A percentile compares a stretch with the other conserved stretches of the same genome.
Conservation (phyloP, 2,113 vertebrate genomes). For the Chitala chitala region DNA sequence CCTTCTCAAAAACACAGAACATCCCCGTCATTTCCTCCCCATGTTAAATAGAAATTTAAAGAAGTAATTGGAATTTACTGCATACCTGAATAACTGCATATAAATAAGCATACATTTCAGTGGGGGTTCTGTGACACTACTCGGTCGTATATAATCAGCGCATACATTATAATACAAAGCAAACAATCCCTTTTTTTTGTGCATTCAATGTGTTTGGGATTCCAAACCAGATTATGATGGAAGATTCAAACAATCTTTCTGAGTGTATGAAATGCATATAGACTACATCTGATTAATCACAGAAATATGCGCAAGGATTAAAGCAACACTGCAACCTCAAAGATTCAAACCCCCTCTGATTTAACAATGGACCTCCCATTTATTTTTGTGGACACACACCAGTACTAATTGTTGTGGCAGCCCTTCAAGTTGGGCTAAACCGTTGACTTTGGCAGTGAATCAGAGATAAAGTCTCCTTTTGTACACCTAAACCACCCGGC, state of each 20-base stretch:
- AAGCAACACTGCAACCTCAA: constrained; percentile 41
- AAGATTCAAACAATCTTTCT: constrained; percentile 60
- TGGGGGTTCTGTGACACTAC: constrained; percentile 58
- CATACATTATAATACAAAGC: constrained; percentile 61
- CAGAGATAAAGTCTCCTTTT: constrained; percentile 52
- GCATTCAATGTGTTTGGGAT: constrained; percentile 49
- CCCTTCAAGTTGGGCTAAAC: constrained; percentile 25
- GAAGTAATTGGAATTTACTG: constrained; percentile 85
- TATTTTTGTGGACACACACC: constrained; percentile 11
- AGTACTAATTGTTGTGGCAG: constrained; percentile 11
- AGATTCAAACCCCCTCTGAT: constrained; percentile 48
- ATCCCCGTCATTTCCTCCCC: constrained; percentile 47
- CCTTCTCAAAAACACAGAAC: constrained; percentile 56
- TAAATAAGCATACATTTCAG: constrained; percentile 68
- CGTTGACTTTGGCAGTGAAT: constrained; percentile 56
- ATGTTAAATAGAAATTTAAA: constrained; percentile 81
- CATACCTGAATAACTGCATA: constrained; percentile 84
- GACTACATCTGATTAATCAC: constrained; percentile 62
- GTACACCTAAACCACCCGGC: constrained; percentile 53
- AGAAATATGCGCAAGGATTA: constrained; percentile 51
- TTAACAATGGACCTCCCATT: constrained; percentile 31
- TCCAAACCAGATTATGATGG: constrained; percentile 57
- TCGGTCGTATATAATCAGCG: constrained; percentile 57
- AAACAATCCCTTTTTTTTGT: constrained; percentile 59
- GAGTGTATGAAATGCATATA: constrained; percentile 62